These are phyloP conservation scores for Triplophysa rosa DNA, from an alignment of 2,113 vertebrate genomes.

Conservation along the genomic window DNA sequence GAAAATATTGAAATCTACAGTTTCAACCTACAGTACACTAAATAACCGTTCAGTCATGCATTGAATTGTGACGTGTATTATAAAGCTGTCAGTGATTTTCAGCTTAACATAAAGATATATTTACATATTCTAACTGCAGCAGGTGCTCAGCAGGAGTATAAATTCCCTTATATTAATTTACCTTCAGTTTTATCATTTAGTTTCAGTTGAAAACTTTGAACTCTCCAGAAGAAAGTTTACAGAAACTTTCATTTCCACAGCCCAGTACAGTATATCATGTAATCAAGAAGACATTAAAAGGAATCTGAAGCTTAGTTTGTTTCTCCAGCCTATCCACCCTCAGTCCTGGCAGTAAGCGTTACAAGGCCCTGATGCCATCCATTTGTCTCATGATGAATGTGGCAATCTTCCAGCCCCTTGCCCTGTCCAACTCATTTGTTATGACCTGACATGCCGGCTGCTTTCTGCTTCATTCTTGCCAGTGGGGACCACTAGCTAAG, in stretches of 20 bases:
- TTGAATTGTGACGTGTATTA: no score
- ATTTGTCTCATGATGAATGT: conserved; percentile 55
- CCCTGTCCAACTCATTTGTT: conserved; percentile 57
- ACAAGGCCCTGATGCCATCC: conserved; percentile 47
- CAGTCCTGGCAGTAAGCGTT: conserved; percentile 45
- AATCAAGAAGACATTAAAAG: conserved; percentile 52
- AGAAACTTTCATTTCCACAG: background rate
- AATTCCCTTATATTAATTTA: background rate
- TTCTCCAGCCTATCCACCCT: conserved; percentile 25
- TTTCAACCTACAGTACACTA: no score
- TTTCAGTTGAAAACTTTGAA: background rate
- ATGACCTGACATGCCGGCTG: conserved; percentile 47
- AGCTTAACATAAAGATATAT: background rate
- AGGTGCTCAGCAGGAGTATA: background rate
- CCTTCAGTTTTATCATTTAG: background rate
- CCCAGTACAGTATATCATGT: conserved; percentile 1
- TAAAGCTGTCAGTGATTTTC: background rate
- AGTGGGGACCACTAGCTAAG: conserved; percentile 56
- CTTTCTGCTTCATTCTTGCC: conserved; percentile 47
- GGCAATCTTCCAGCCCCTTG: conserved; percentile 55
- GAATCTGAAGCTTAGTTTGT: conserved; percentile 49
- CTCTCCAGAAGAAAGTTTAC: background rate
- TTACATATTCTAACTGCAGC: background rate
- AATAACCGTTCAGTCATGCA: no score
- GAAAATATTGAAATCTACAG: no score